A percentile compares a stretch with the other conserved stretches of the same genome.
Conservation (phyloP, 2,888 invertebrate species). For the Merodon equestris region DNA sequence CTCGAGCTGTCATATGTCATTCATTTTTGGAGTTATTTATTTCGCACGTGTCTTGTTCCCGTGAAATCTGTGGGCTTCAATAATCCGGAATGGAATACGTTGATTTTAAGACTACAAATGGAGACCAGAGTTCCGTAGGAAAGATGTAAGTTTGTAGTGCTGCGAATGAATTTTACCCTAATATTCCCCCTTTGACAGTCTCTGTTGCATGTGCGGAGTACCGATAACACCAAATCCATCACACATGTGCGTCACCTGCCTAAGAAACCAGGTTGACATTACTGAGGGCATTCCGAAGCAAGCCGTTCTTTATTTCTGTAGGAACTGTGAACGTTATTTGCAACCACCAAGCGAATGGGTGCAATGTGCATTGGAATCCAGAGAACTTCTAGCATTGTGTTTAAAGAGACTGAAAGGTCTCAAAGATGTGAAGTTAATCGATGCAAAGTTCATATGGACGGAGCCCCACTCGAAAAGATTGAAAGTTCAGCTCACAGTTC, state of each 20-base stretch:
- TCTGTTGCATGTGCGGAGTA: conserved; percentile 97
- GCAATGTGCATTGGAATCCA: conserved; percentile 90
- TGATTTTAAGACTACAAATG: conserved; percentile 31
- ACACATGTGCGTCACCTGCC: conserved; percentile 98
- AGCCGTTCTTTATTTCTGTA: conserved; percentile 92
- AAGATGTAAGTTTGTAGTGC: conserved; percentile 31
- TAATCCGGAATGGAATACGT: conserved; percentile 50
- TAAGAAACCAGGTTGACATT: conserved; percentile 95
- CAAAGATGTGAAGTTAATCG: conserved; percentile 92
- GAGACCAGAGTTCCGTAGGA: conserved; percentile 29
- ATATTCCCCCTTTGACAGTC: conserved; percentile 71
- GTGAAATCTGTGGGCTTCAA: too few species aligned
- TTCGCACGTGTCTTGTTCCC: background rate
- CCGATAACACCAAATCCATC: conserved; percentile 96
- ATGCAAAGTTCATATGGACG: conserved; percentile 99
- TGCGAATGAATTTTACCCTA: too few species aligned
- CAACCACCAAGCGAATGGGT: conserved; percentile 96
- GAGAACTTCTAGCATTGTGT: conserved; percentile 93
- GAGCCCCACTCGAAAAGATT: conserved; percentile 99
- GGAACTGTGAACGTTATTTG: conserved; percentile 95
- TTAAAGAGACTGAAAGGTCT: conserved; percentile 95
- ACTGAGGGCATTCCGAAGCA: conserved; percentile 98
- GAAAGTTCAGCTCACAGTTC: conserved; percentile 96
- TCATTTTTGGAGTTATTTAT: background rate
- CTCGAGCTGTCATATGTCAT: background rate